These are phyloP conservation scores for Saimiri boliviensis DNA, from an alignment of 2,113 vertebrate species.

Conservation along the genomic window DNA sequence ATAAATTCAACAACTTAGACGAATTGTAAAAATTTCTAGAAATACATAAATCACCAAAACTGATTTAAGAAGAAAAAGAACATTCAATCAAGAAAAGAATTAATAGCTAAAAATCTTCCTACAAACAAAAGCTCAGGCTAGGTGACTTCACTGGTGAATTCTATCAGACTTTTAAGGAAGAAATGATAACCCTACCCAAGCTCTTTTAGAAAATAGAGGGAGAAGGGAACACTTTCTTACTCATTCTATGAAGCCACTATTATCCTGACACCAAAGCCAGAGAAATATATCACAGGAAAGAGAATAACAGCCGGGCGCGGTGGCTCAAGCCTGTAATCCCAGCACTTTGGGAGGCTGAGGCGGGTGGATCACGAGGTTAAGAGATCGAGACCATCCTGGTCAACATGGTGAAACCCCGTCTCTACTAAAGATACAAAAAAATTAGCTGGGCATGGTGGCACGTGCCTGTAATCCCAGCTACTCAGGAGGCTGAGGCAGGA, in stretches of 20 bases:
- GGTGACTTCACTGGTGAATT: neutral
- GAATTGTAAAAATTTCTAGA: neutral
- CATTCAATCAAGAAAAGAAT: constrained; percentile 15
- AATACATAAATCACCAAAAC: constrained; percentile 13
- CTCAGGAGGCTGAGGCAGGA: too few relatives aligned
- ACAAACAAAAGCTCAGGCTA: neutral
- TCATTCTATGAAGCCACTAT: neutral
- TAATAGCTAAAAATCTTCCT: neutral
- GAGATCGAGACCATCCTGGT: too few relatives aligned
- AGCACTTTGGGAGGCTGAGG: too few relatives aligned
- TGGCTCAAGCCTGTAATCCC: too few relatives aligned
- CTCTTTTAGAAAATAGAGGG: neutral
- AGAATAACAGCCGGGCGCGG: too few relatives aligned
- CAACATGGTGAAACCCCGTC: too few relatives aligned
- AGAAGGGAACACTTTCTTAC: neutral
- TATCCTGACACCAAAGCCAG: neutral
- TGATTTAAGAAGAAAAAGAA: neutral
- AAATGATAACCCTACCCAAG: neutral
- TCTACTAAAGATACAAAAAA: too few relatives aligned
- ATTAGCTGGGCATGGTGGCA: too few relatives aligned
- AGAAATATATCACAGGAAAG: neutral
- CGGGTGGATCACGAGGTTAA: too few relatives aligned
- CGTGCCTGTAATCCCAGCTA: too few relatives aligned
- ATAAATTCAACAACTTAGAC: neutral
- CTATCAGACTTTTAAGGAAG: neutral